Base-by-base conservation (phyloP, 2,888 invertebrate species). In the Hetaerina titia region DNA sequence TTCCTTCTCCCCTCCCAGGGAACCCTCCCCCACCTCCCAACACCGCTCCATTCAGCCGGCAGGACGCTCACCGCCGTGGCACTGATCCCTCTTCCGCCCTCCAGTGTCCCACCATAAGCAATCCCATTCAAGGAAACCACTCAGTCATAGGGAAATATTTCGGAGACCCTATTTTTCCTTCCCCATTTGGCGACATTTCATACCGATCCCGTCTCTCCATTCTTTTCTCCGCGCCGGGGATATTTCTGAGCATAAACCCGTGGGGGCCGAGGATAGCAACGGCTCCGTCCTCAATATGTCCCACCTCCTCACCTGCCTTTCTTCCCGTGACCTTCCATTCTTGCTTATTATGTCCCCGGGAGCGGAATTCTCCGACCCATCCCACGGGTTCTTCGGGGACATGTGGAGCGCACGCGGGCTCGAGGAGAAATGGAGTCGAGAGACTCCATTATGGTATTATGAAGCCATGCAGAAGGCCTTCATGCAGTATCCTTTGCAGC, bases 71-170 rank as follows among this genome's bases (percentile, higher is more conserved):
- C 81, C 81, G 25, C 25, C 60, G 11, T 15, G 60, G 19, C 81
- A 11, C 81, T 81, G 81, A 69, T 58, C 89, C 89, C 58, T n/a
- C 58, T n/a, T 89, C 89, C 89, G n/a, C 19, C 81, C 58, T 60
- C 69, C 19, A 22, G 45, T 74, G 45, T 89, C 90, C 63, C 63
- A 31, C 90, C 74, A 87, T 95, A 74, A 89, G 90, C 89, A 63
- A 89, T 74, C 90, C 94, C 95, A 95, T 95, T 95, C 95, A 95
- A 95, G 95, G 94, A 95, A 95, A 95, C 95, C 95, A 95, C 95
- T 95, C 95, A 95, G 90, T 95, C 95, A 95, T 95, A 95, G 95
- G 88, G 95, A 95, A 95, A 95, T 95, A 95, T 95, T 95, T 92
- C 92, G 92, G 92, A n/a, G 92, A 31, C 58, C 69, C 57, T 57